Conservation (phyloP, 2,797 vertebrate genomes). For the Brachymystax lenok region DNA sequence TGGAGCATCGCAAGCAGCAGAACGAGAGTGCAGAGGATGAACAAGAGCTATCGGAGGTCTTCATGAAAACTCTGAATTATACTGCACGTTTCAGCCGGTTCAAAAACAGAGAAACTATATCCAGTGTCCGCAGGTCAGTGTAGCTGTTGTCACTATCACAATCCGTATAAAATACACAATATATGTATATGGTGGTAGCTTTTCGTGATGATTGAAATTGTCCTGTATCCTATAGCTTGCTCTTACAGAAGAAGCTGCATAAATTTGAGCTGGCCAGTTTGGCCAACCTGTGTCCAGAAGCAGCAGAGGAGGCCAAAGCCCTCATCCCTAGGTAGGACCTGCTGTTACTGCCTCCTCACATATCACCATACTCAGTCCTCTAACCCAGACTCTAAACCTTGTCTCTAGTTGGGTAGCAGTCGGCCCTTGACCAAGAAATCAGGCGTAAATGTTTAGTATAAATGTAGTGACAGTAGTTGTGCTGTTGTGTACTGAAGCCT, state of each 20-base stretch:
- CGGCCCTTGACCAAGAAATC: background rate
- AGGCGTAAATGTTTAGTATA: background rate
- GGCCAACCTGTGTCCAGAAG: constrained; percentile 95
- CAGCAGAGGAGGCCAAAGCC: constrained; percentile 94
- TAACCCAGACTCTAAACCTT: background rate
- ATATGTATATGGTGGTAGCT: background rate
- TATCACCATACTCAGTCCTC: background rate
- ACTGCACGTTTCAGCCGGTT: constrained; percentile 94
- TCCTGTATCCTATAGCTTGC: constrained; percentile 74
- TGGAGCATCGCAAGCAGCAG: constrained; percentile 95
- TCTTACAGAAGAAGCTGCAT: constrained; percentile 96
- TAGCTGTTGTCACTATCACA: background rate
- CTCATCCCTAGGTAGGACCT: constrained; percentile 88
- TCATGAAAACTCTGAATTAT: constrained; percentile 97
- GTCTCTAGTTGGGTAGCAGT: background rate
- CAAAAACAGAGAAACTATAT: constrained; percentile 96
- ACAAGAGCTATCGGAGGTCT: constrained; percentile 94
- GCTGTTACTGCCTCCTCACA: background rate
- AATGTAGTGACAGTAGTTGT: background rate
- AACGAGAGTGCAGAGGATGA: constrained; percentile 96
- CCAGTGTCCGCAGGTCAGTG: constrained; percentile 89
- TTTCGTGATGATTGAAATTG: background rate
- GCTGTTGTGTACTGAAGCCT: background rate
- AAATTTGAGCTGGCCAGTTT: constrained; percentile 96
- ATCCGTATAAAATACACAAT: background rate